Percentiles rank a stretch among this genome's conserved stretches.
Evolutionary conservation across 2,113 vertebrate genomes (phyloP).

Genomic region (Crypturellus undulatus): DNA sequence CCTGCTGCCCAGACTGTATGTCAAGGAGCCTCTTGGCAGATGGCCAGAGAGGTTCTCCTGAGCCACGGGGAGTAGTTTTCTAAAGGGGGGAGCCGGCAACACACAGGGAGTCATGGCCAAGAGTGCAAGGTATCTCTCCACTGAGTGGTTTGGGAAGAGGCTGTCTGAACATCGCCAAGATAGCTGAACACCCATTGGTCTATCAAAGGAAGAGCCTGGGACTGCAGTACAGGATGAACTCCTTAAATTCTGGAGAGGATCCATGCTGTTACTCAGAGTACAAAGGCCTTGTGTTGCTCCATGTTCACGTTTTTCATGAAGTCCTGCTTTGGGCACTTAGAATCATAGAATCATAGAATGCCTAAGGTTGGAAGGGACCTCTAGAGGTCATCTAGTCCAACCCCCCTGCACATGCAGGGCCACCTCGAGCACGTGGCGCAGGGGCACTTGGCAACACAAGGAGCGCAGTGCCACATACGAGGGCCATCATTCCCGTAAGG

Average conservation of each 20-base stretch:
- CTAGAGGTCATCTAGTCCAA: too few species aligned
- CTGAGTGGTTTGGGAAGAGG: too few species aligned
- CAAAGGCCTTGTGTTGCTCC: neutral
- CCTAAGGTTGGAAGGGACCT: too few species aligned
- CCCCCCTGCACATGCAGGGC: too few species aligned
- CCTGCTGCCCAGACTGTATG: neutral
- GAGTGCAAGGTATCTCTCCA: neutral
- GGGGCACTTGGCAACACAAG: neutral
- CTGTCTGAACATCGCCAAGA: neutral
- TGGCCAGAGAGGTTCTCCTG: neutral
- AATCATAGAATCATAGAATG: too few species aligned
- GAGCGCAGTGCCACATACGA: neutral
- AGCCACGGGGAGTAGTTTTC: neutral
- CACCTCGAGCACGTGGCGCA: too few species aligned
- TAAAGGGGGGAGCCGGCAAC: neutral
- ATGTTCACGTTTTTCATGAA: neutral
- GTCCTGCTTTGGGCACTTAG: neutral
- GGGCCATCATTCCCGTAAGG: accelerated
- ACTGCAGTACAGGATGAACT: neutral
- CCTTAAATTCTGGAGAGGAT: neutral
- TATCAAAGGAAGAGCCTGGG: neutral
- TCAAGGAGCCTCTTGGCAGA: neutral
- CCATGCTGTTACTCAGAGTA: neutral
- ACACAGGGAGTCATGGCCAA: neutral
- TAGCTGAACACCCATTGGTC: too few species aligned